phyloP scores from a whole-genome alignment of 2,888 invertebrate genomes.

The Catocala sponsa region DNA sequence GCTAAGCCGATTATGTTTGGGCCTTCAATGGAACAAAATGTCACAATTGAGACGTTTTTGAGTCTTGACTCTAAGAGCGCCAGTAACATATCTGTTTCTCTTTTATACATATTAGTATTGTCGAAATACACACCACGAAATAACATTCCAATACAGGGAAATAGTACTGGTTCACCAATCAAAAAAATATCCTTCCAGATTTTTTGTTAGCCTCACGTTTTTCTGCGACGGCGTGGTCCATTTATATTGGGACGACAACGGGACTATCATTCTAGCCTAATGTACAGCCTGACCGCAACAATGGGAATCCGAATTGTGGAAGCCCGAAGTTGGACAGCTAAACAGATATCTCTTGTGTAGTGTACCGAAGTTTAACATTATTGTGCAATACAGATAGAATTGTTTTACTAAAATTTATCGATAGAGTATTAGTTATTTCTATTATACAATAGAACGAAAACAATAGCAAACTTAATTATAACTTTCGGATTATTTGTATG shows the following conservation, averaged over 20 bases:
- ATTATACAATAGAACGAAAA: too few species aligned
- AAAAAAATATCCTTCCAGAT: constrained; percentile 11
- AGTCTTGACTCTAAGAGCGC: too few species aligned
- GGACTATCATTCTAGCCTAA: constrained; percentile 14
- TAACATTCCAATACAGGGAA: constrained; percentile 5
- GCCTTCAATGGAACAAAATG: too few species aligned
- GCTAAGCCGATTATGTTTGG: too few species aligned
- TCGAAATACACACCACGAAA: neutral
- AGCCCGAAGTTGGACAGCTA: constrained; percentile 11
- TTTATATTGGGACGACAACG: constrained; percentile 14
- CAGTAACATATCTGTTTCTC: too few species aligned
- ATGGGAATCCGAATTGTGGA: constrained; percentile 15
- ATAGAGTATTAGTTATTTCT: neutral
- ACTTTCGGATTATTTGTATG: too few species aligned
- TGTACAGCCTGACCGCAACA: constrained; percentile 13
- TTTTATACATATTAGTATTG: too few species aligned
- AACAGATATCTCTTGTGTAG: constrained; percentile 7
- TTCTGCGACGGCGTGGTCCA: constrained; percentile 8
- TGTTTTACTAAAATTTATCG: neutral
- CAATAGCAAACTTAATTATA: too few species aligned
- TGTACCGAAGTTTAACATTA: neutral
- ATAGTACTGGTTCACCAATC: constrained; percentile 7
- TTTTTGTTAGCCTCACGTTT: constrained; percentile 14
- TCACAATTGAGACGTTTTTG: too few species aligned
- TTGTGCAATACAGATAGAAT: constrained; percentile 1